These are phyloP conservation scores for Syrphus vitripennis DNA, from an alignment of 2,888 invertebrate genomes.

Conservation along the genomic window DNA sequence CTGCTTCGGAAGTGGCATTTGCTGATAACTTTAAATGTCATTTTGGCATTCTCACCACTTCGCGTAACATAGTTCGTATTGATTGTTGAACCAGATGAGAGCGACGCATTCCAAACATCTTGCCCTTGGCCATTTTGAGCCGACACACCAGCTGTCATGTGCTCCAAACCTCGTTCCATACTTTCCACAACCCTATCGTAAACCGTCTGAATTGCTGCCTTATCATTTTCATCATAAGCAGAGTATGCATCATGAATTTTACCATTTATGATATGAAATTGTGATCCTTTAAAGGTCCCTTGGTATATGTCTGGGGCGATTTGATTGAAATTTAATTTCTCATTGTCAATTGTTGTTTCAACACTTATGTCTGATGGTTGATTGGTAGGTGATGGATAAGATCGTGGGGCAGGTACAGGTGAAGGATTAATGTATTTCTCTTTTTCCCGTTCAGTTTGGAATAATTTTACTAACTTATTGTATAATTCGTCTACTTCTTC, in stretches of 20 bases:
- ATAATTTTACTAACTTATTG: not conserved
- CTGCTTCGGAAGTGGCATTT: not conserved
- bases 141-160: not conserved
- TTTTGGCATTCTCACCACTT: not conserved
- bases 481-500: not conserved
- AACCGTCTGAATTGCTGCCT: not conserved
- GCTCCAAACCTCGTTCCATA: not conserved
- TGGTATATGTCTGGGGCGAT: not conserved
- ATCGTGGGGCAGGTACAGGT: not conserved
- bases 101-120: not conserved
- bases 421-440: not conserved
- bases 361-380: not conserved
- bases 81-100: not conserved
- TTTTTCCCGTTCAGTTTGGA: not conserved
- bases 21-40: not conserved
- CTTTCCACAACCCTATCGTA: not conserved
- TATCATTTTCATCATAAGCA: not conserved
- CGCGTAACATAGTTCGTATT: not conserved
- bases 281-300: slow-evolving; percentile 3
- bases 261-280: not conserved
- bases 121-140: not conserved
- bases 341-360: not conserved
- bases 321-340: not conserved
- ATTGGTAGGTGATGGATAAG: not conserved
- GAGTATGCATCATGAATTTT: not conserved